Conservation (phyloP, 1,140 invertebrate genomes). For the Lordiphosa collinella region DNA sequence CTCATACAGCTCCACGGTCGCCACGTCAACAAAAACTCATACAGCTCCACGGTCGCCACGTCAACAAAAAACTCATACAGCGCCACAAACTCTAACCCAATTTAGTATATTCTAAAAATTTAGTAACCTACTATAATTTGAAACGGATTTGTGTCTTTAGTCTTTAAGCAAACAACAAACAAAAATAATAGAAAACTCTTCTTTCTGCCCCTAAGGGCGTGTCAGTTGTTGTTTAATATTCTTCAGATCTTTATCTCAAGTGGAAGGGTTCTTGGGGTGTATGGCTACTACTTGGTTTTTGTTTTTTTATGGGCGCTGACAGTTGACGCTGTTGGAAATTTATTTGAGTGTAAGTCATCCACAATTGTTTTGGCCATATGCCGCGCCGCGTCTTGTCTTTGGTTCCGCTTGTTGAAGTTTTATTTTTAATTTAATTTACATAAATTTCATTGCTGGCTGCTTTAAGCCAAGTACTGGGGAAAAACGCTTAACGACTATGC, state of each 20-base stretch:
- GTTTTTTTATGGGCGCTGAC: constrained; percentile 50
- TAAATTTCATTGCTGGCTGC: constrained; percentile 73
- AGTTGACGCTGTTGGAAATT: constrained; percentile 54
- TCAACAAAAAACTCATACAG: too few relatives aligned
- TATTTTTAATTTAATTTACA: constrained; percentile 62
- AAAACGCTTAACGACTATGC: constrained; percentile 4
- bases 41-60: too few relatives aligned
- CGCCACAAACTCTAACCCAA: too few relatives aligned
- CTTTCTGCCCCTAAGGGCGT: constrained; percentile 35
- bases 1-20: too few relatives aligned
- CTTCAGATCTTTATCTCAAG: constrained; percentile 61
- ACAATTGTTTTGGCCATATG: constrained; percentile 57
- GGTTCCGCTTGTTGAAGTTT: constrained; percentile 70
- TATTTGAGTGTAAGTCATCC: constrained; percentile 51
- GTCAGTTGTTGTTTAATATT: constrained; percentile 56
- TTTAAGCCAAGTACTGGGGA: constrained; percentile 9
- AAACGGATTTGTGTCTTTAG: too few relatives aligned
- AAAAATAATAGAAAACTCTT: too few relatives aligned
- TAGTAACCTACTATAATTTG: too few relatives aligned
- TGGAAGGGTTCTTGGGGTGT: constrained; percentile 29
- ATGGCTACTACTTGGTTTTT: constrained; percentile 5
- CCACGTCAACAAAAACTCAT: too few relatives aligned
- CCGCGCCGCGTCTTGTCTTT: constrained; percentile 29
- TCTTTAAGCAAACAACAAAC: too few relatives aligned
- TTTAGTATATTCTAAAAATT: too few relatives aligned